Base-by-base conservation (phyloP, 2,888 invertebrate genomes). In the Ophonus ardosiacus region DNA sequence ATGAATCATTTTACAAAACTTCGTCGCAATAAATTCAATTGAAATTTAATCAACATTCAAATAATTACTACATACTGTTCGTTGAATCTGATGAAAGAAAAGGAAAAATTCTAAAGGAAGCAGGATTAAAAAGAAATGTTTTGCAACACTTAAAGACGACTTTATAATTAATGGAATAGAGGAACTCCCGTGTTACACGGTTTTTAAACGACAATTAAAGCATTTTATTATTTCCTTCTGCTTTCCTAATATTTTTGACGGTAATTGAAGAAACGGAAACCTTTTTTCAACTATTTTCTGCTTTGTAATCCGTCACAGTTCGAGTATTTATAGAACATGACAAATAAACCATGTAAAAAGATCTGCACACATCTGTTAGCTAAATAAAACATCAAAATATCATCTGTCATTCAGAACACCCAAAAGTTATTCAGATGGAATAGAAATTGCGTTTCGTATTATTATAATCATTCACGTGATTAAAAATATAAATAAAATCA, bases 301-400 rank as follows among this genome's bases (percentile, higher is more conserved):
- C 78, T 57, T 15, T 6, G 57, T 57, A 57, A 78, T 57, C 57
- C 78, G 78, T 78, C 78, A 78, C 78, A 78, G 57, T 57, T 78
- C 57, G 43, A 59, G 43, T 82, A 82, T 82, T 82, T 71, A 59
- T 82, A 82, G 82, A 82, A 38, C 71, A 82, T 82, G 82, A 82
- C 82, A 81, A 81, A 81, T 31, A 68, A 40, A 74, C 40, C 15
- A 40, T 65, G 81, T 24, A 65, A 81, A 81, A 61, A 65, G 68
- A 82, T 82, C 82, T 71, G 82, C 40, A 82, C 82, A 82, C 82
- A 82, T 82, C 82, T 82, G 82, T 82, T 82, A 57, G 24, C 74
- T 82, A 81, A 40, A 63, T 63, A 40, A 38, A 51, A 80, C 61
- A 80, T 74, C 71, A 74, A 74, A 74, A 74, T 74, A 74, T 74